Evolutionary conservation across 2,797 vertebrate species (phyloP).

Genomic region (Gallinago solitaria): DNA sequence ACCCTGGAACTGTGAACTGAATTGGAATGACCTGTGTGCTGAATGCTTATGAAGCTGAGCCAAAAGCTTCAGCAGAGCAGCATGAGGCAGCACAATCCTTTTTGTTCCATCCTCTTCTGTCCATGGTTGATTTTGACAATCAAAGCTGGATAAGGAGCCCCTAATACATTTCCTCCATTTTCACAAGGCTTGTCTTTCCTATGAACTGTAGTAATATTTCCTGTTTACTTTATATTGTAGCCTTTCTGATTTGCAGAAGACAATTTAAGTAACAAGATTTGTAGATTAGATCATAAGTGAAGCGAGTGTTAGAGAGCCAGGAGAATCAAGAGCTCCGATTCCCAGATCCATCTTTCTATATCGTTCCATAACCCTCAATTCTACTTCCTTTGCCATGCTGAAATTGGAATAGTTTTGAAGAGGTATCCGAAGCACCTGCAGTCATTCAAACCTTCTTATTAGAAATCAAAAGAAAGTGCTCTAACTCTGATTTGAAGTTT

Average conservation of each 20-base stretch:
- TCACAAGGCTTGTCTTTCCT: not conserved
- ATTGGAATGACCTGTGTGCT: not conserved
- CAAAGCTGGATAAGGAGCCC: not conserved
- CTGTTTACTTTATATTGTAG: not conserved
- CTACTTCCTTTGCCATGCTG: not conserved
- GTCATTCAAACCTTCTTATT: not conserved
- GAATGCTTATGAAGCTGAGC: not conserved
- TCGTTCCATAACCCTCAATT: not conserved
- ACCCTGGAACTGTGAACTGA: not conserved
- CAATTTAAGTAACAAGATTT: not conserved
- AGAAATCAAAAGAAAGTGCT: not conserved
- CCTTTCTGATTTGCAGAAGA: not conserved
- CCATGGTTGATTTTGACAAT: rapidly evolving
- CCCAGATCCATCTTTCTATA: not conserved
- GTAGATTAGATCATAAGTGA: not conserved
- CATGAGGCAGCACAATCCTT: not conserved
- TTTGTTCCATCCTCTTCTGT: not conserved
- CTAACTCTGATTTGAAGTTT: not conserved
- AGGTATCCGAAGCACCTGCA: not conserved
- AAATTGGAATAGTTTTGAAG: not conserved
- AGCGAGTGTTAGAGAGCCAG: not conserved
- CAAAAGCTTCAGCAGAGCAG: not conserved
- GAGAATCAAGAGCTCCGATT: not conserved
- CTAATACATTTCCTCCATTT: not conserved
- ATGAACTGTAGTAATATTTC: not conserved